Percentiles rank a stretch among this genome's conserved stretches.
Conservation (phyloP, 2,888 invertebrate genomes). For the Nemapogon koenigi region DNA sequence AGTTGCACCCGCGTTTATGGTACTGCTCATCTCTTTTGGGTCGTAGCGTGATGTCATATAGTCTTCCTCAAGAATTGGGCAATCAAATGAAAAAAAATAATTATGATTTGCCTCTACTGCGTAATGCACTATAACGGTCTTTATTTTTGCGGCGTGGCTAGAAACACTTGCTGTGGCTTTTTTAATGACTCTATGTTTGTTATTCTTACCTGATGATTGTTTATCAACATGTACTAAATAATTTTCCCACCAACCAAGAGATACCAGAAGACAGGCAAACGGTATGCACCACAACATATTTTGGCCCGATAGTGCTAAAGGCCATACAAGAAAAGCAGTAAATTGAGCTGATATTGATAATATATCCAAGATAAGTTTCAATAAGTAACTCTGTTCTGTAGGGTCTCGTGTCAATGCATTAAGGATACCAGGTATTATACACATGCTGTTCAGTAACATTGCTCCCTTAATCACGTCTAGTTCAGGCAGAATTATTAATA, state of each 20-base stretch:
- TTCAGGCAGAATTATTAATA: constrained; percentile 78
- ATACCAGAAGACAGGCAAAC: constrained; percentile 70
- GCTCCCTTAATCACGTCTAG: constrained; percentile 82
- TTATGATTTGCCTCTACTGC: no score
- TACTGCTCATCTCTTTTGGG: no score
- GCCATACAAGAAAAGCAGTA: constrained; percentile 74
- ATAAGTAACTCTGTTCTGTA: constrained; percentile 31
- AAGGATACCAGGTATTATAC: constrained; percentile 79
- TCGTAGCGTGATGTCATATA: no score
- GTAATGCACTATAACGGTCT: no score
- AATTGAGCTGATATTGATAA: constrained; percentile 69
- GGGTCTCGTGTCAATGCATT: constrained; percentile 61
- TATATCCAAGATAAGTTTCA: constrained; percentile 59
- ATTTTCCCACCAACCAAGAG: constrained; percentile 87
- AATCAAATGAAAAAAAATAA: no score
- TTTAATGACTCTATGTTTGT: no score
- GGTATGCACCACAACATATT: constrained; percentile 67
- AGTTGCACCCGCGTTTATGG: no score
- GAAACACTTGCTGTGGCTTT: no score
- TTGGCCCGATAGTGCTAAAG: constrained; percentile 54
- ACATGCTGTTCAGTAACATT: constrained; percentile 85
- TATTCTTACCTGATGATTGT: constrained; percentile 33
- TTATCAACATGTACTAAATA: constrained; percentile 59
- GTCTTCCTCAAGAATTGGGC: no score
- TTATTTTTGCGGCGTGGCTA: no score